These are phyloP conservation scores for Tigriopus japonicus DNA, from an alignment of 1,140 invertebrate genomes.

Conservation along the genomic window DNA sequence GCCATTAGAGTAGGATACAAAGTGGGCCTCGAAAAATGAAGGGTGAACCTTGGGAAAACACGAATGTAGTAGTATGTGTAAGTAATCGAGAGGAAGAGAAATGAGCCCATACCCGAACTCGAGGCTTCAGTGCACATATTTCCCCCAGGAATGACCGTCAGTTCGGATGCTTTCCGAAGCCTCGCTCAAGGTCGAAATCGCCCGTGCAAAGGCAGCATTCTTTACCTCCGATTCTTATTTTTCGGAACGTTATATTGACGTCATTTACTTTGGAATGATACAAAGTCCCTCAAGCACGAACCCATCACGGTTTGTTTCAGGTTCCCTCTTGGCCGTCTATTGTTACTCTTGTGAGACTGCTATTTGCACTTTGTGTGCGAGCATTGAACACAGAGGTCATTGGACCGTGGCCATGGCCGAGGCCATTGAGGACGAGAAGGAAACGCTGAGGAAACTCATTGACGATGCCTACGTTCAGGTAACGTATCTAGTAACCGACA, in stretches of 20 bases:
- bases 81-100: too few relatives aligned
- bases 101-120: too few relatives aligned
- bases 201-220: not conserved
- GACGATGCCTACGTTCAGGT: constrained; percentile 27
- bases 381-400: constrained; percentile 32
- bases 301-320: not conserved
- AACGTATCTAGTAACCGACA: not conserved
- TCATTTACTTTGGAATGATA: too few relatives aligned
- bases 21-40: too few relatives aligned
- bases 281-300: not conserved
- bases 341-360: constrained; percentile 35
- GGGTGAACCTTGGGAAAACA: too few relatives aligned
- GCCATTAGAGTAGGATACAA: too few relatives aligned
- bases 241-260: not conserved
- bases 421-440: constrained; percentile 30
- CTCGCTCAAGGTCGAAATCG: not conserved
- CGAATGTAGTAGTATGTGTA: too few relatives aligned
- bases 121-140: too few relatives aligned
- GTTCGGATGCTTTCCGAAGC: too few relatives aligned
- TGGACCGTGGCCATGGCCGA: constrained; percentile 28
- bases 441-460: constrained; percentile 25
- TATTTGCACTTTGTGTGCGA: constrained; percentile 33
- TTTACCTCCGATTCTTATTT: not conserved
- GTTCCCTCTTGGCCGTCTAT: constrained; percentile 25
- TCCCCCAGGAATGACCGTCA: too few relatives aligned